These are phyloP conservation scores for Luperina nickerlii DNA, from an alignment of 2,888 invertebrate genomes.

Conservation along the genomic window DNA sequence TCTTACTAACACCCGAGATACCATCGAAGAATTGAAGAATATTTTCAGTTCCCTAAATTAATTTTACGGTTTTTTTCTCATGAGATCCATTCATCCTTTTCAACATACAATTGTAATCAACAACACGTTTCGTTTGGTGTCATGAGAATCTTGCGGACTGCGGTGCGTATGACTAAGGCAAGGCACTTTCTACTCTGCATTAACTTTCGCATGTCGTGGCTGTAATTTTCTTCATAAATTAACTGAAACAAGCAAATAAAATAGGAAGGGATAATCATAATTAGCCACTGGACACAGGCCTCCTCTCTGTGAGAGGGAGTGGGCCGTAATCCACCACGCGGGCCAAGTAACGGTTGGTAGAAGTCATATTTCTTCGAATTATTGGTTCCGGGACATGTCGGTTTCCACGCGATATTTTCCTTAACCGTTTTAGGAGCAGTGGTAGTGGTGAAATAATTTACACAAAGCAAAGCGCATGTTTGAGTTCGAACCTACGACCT, in stretches of 20 bases:
- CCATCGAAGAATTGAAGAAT: neutral
- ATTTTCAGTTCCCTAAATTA: neutral
- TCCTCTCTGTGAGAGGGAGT: too few relatives aligned
- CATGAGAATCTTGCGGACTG: conserved; percentile 32
- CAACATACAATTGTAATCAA: conserved; percentile 13
- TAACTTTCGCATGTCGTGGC: conserved; percentile 34
- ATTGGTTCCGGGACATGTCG: too few relatives aligned
- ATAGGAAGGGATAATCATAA: neutral
- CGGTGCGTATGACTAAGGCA: conserved; percentile 36
- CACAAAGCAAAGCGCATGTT: neutral
- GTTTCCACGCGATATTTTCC: too few relatives aligned
- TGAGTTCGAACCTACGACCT: neutral
- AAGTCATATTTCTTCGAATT: too few relatives aligned
- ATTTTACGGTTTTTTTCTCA: neutral
- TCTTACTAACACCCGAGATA: neutral
- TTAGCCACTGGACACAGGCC: neutral
- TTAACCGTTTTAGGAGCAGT: too few relatives aligned
- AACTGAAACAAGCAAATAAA: conserved; percentile 7
- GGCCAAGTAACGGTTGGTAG: too few relatives aligned
- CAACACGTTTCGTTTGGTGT: conserved; percentile 19
- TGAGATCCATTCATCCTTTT: conserved; percentile 1
- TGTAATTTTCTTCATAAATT: conserved; percentile 26
- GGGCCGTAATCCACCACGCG: too few relatives aligned
- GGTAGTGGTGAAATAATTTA: too few relatives aligned
- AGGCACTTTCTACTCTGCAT: conserved; percentile 37